Evolutionary conservation across 1,140 invertebrate genomes (phyloP).

Genomic region (Archivesica marissinica): DNA sequence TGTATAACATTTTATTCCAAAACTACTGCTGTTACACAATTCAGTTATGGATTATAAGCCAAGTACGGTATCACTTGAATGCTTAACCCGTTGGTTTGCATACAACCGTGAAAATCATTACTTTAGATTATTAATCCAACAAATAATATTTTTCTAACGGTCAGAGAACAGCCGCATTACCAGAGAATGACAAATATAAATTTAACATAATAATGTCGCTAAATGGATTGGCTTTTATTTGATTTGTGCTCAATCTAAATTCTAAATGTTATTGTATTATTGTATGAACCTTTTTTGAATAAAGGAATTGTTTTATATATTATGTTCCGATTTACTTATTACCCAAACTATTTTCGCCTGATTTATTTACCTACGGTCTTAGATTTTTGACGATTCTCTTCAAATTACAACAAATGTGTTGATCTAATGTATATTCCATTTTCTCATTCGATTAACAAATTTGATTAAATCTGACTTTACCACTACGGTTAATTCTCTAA

Average conservation of each 20-base stretch:
- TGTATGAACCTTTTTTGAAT: not conserved
- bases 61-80: too few species aligned
- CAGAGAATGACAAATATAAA: not conserved
- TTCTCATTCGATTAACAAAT: not conserved
- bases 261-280: slow-evolving; percentile 34
- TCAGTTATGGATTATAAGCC: too few species aligned
- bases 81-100: too few species aligned
- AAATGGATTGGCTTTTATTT: slow-evolving; percentile 39
- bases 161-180: not conserved
- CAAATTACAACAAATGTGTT: slow-evolving; percentile 29
- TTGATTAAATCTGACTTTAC: not conserved
- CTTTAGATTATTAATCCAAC: too few species aligned
- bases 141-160: slow-evolving; percentile 23
- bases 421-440: slow-evolving; percentile 25
- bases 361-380: slow-evolving; percentile 44
- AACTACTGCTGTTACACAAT: too few species aligned
- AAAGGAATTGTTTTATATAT: slow-evolving; percentile 50
- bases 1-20: too few species aligned
- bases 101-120: too few species aligned
- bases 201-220: slow-evolving; percentile 25
- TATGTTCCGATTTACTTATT: slow-evolving; percentile 38
- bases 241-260: slow-evolving; percentile 5
- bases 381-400: not conserved
- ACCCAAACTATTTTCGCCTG: slow-evolving; percentile 13
- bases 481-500: too few species aligned